These are phyloP conservation scores for Emys orbicularis DNA, from an alignment of 2,797 vertebrate genomes.

Conservation along the genomic window DNA sequence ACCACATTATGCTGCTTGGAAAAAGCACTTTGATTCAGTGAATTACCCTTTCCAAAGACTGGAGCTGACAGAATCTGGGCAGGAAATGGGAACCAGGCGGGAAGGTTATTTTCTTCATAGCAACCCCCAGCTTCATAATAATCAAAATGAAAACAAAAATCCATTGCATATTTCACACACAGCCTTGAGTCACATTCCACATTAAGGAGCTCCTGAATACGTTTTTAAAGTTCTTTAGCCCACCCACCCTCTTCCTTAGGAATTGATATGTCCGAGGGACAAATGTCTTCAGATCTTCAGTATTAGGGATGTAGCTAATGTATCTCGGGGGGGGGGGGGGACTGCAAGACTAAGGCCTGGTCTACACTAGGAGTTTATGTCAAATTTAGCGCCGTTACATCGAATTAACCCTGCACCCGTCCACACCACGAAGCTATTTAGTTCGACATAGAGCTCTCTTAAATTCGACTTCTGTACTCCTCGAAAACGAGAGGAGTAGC, in stretches of 20 bases:
- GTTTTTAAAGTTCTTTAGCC: not conserved
- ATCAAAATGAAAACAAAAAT: not conserved
- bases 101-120: not conserved
- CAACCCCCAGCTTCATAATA: not conserved
- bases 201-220: not conserved
- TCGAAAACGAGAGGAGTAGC: too few relatives aligned
- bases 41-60: conserved; percentile 12
- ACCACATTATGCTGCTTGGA: conserved; percentile 8
- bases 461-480: too few relatives aligned
- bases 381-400: too few relatives aligned
- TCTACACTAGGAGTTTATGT: too few relatives aligned
- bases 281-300: conserved; percentile 60
- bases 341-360: not conserved
- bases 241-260: conserved; percentile 16
- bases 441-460: too few relatives aligned
- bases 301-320: conserved; percentile 55
- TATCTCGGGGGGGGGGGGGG: not conserved
- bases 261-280: conserved; percentile 75
- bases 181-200: not conserved
- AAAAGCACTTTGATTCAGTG: not conserved
- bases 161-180: fast-evolving
- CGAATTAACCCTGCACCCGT: too few relatives aligned
- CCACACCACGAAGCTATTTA: too few relatives aligned
- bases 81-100: not conserved
- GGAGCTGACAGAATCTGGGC: conserved; percentile 11